These are phyloP conservation scores for Gastrophysa polygoni DNA, from an alignment of 2,888 invertebrate species.

Conservation along the genomic window DNA sequence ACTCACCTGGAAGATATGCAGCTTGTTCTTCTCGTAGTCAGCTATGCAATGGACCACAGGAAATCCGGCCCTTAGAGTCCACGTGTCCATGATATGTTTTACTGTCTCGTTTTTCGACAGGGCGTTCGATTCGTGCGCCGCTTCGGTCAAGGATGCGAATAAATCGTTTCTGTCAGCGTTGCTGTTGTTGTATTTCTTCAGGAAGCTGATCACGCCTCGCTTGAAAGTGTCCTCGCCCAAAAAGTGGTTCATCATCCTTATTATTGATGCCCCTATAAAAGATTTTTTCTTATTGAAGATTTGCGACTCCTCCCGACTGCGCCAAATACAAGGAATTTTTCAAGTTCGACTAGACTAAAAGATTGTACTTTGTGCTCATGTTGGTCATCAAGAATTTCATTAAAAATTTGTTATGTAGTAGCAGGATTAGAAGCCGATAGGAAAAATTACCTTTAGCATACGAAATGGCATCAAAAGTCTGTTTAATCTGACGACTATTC, in stretches of 20 bases:
- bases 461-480: slow-evolving; percentile 75
- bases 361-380: no score
- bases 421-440: no score
- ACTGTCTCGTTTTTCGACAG: slow-evolving; percentile 59
- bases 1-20: slow-evolving; percentile 56
- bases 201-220: slow-evolving; percentile 61
- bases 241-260: slow-evolving; percentile 75
- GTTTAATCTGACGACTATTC: slow-evolving; percentile 66
- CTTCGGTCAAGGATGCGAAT: slow-evolving; percentile 69
- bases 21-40: slow-evolving; percentile 53
- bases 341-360: no score
- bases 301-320: no score
- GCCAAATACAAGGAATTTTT: no score
- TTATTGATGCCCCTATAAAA: slow-evolving; percentile 66
- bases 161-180: slow-evolving; percentile 72
- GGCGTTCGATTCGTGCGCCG: slow-evolving; percentile 57
- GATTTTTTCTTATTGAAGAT: no score
- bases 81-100: slow-evolving; percentile 69
- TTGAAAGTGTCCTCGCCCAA: slow-evolving; percentile 68
- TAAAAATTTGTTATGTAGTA: no score
- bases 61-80: slow-evolving; percentile 72
- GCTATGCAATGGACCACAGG: slow-evolving; percentile 66
- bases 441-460: slow-evolving; percentile 65
- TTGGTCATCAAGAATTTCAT: no score
- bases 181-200: slow-evolving; percentile 62